Base-by-base conservation (phyloP, 2,797 vertebrate genomes). In the Xenops minutus region DNA sequence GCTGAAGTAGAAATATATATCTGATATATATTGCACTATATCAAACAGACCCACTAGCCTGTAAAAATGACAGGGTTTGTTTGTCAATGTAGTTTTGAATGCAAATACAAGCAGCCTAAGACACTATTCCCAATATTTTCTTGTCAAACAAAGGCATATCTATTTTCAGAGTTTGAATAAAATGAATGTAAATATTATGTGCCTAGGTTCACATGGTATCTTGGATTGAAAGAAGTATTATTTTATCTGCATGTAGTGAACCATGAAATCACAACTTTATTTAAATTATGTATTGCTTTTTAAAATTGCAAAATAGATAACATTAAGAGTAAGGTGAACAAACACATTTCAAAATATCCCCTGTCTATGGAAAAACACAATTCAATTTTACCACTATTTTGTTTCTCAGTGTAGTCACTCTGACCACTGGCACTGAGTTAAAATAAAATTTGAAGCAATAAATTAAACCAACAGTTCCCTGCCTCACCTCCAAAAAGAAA, bases 281-380 rank as follows among this genome's bases (percentile, higher is more conserved):
- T 24, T 68, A 80, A 68, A 52, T n/a, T 4, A 52, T 4, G 29
- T 5, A n/a, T 8, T 36, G 3, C 6, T 39, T 67, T 67, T 73
- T 27, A 0, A 41, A 69, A 46, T 34, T 59, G 3, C 5, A 18
- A 32, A 75, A 43, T 43, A 51, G 0, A 0, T 43, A 67, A 34
- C 22, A 46, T 32, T 75, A 51, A 82, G 9, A 72, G 16, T 49
- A 82, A 78, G 16, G 2, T 55, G n/a, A 72, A 67, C 18, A 67
- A 62, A 43, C 6, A 58, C 20, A 58, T 54, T 68, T 83, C 43
- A 74, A 46, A 73, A 63, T 27, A 27, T 73, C 27, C 14, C 10
- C 14, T 39, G 9, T 27, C 27, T 34, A 22, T 64, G 44, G 32
- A 49, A 88, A 85, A 78, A 32, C 6, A 49, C 14, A 68, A 15